These are phyloP conservation scores for Chrysopa pallens DNA, from an alignment of 1,140 invertebrate genomes.

Conservation along the genomic window DNA sequence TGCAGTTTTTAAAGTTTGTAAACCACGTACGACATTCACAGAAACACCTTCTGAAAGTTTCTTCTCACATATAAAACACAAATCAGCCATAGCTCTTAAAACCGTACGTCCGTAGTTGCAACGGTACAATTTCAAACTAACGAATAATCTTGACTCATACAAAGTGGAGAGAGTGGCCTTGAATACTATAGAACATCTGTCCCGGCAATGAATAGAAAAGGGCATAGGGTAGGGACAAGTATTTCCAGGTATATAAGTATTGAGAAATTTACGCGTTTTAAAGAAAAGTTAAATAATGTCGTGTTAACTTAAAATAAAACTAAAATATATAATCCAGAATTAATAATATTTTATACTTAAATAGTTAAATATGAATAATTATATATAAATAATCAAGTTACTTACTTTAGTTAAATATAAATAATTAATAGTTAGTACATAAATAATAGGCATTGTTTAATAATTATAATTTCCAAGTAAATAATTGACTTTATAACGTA, in stretches of 20 bases:
- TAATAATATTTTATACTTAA: conserved; percentile 10
- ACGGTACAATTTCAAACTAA: conserved; percentile 12
- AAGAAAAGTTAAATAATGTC: conserved; percentile 4
- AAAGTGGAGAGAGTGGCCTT: conserved; percentile 13
- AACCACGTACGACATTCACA: conserved; percentile 15
- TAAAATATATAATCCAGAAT: conserved; percentile 12
- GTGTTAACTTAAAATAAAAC: conserved; percentile 5
- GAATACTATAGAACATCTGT: conserved; percentile 13
- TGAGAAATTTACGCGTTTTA: conserved; percentile 5
- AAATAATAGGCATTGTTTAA: conserved; percentile 7
- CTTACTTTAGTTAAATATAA: conserved; percentile 1
- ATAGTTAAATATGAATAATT: conserved; percentile 4
- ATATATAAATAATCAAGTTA: conserved; percentile 10
- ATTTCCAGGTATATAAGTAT: conserved; percentile 15
- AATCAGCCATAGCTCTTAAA: conserved; percentile 16
- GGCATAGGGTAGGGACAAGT: conserved; percentile 12
- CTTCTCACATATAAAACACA: conserved; percentile 18
- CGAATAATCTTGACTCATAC: conserved; percentile 10
- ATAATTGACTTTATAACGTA: not conserved
- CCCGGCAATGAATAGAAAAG: conserved; percentile 13
- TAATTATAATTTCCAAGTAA: no score
- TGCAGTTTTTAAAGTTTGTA: conserved; percentile 20
- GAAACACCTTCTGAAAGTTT: conserved; percentile 15
- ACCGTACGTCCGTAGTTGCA: conserved; percentile 14
- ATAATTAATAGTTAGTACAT: conserved; percentile 4